Base-by-base conservation (phyloP, 2,888 invertebrate genomes). In the Mimumesa dahlbomi region DNA sequence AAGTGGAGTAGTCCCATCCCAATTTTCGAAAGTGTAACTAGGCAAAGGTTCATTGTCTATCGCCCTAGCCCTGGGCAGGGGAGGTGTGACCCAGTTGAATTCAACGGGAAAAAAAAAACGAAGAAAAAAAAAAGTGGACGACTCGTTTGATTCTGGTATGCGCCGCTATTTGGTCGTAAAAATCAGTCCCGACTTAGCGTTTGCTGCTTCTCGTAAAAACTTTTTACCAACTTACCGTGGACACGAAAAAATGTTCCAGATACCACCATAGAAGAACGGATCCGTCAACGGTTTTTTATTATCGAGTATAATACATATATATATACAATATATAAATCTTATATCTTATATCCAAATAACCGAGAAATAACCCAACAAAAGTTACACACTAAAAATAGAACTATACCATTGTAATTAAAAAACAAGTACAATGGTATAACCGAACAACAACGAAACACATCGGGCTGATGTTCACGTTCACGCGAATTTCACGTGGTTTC, bases 21-120 rank as follows among this genome's bases (percentile, higher is more conserved):
- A 75, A 83, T 82, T 84, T 79, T 71, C 56, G 58, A 71, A 68
- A 78, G 50, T 57, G 49, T 77, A 75, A 73, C 77, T 77, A 75
- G 67, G 68, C 69, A 59, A 77, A 65, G 66, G 56, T 58, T 54
- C 43, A n/a, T 50, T 14, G 42, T 45, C 64, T 42, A 58, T 62
- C 67, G 73, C 56, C 68, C 66, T 77, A 64, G 54, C 59, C 16
- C 25, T n/a, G n/a, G 43, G 34, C 40, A 38, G 58, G 56, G 50
- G 43, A 64, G 61, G 29, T 46, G 42, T 71, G 74, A 68, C 71
- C 73, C 57, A 63, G 53, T 68, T 77, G 48, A 22, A 34, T 58
- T 43, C 34, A 38, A 11, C 22, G 16, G 45, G 54, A 22, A 13
- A 42, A 49, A 38, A 36, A 38, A 49, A 49, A 36, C 11, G 19